These are phyloP conservation scores for Corydoras maculifer DNA, from an alignment of 2,113 vertebrate species.

Conservation along the genomic window DNA sequence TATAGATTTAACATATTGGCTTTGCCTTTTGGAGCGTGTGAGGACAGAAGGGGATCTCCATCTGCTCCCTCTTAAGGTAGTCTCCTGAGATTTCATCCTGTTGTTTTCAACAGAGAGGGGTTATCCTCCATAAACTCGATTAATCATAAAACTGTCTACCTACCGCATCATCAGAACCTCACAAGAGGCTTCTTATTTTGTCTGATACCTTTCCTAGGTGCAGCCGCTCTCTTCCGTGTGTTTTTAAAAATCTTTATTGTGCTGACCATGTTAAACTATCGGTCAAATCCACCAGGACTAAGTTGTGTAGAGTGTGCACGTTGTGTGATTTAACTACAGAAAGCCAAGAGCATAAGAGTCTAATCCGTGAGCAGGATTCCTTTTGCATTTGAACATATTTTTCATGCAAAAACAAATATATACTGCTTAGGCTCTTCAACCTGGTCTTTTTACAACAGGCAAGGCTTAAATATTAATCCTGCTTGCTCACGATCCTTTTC, in stretches of 20 bases:
- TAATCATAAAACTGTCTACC: constrained; percentile 33
- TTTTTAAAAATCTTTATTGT: background rate
- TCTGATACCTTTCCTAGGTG: background rate
- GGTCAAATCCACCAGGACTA: background rate
- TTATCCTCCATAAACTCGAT: constrained; percentile 34
- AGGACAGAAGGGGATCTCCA: constrained; percentile 41
- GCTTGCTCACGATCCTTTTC: no score
- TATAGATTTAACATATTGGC: constrained; percentile 13
- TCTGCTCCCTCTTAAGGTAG: constrained; percentile 35
- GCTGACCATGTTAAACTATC: background rate
- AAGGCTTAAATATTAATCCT: no score
- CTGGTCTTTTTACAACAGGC: no score
- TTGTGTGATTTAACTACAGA: background rate
- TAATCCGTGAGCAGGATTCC: background rate
- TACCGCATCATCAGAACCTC: constrained; percentile 30
- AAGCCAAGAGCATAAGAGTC: background rate
- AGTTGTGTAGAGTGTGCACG: background rate
- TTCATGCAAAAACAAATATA: background rate
- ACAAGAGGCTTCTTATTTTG: constrained; percentile 19
- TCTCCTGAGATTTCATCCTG: constrained; percentile 31
- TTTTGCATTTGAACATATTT: background rate
- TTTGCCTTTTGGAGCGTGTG: constrained; percentile 19
- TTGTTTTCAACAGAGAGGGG: constrained; percentile 42
- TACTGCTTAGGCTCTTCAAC: background rate
- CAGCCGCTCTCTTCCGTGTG: background rate